Percentiles rank a stretch among this genome's conserved stretches.
Evolutionary conservation across 2,113 vertebrate genomes (phyloP).

Genomic region (Glaucidium brasilianum): DNA sequence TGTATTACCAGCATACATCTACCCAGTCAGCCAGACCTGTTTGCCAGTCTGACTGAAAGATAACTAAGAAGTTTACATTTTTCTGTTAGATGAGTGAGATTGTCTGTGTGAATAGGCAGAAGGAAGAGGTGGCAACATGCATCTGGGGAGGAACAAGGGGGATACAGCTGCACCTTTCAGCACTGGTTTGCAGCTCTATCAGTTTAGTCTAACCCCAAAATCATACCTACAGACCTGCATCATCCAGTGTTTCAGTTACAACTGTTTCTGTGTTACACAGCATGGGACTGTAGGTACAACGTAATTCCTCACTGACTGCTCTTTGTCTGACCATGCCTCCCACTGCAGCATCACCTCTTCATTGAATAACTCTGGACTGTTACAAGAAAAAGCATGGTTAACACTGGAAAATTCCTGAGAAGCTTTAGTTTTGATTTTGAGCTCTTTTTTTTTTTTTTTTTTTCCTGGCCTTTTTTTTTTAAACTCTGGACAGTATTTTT

Average conservation of each 20-base stretch:
- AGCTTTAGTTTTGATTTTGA: not conserved
- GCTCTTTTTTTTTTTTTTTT: not conserved
- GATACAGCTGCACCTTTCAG: not conserved
- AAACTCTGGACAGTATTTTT: not conserved
- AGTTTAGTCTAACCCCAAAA: not conserved
- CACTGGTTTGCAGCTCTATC: not conserved
- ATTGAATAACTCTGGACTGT: not conserved
- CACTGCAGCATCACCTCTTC: not conserved
- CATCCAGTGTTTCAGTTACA: not conserved
- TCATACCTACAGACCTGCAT: not conserved
- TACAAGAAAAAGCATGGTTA: not conserved
- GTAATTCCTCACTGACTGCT: not conserved
- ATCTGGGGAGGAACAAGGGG: not conserved
- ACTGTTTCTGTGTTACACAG: not conserved
- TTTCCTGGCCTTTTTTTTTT: not conserved
- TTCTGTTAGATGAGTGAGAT: not conserved
- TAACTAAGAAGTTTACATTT: not conserved
- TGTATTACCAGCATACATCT: accelerated
- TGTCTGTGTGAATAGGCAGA: not conserved
- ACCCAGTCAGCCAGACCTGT: not conserved
- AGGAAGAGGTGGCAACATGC: not conserved
- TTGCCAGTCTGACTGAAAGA: not conserved
- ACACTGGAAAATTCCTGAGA: not conserved
- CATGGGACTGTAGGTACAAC: not conserved
- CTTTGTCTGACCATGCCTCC: not conserved